These are phyloP conservation scores for Tachysurus vachellii DNA, from an alignment of 2,113 vertebrate species.

Conservation along the genomic window DNA sequence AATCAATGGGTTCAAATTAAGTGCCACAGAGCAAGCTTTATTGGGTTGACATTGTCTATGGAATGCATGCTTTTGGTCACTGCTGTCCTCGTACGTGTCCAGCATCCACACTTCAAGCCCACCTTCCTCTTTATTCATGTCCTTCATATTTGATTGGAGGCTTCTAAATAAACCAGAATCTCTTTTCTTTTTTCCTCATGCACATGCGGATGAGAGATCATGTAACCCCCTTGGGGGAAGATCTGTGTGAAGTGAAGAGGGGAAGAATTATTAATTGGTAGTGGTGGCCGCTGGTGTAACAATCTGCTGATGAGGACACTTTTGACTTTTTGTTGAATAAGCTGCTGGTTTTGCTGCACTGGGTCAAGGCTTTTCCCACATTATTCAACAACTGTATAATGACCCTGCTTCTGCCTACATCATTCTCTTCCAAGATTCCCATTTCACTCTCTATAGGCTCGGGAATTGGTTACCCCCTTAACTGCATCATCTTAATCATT, in stretches of 20 bases:
- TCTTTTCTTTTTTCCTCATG: constrained; percentile 59
- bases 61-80: constrained; percentile 58
- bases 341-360: constrained; percentile 65
- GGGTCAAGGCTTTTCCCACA: constrained; percentile 55
- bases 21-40: constrained; percentile 78
- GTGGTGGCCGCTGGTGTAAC: constrained; percentile 70
- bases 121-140: constrained; percentile 53
- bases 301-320: constrained; percentile 75
- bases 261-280: constrained; percentile 76
- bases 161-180: constrained; percentile 52
- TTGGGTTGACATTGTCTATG: constrained; percentile 80
- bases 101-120: constrained; percentile 28
- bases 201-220: constrained; percentile 54
- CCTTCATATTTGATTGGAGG: constrained; percentile 31
- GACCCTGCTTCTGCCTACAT: constrained; percentile 46
- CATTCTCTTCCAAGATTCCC: constrained; percentile 49
- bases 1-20: constrained; percentile 97
- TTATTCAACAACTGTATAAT: constrained; percentile 52
- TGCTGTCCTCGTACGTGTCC: constrained; percentile 54
- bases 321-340: constrained; percentile 70
- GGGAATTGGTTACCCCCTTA: constrained; percentile 8
- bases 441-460: constrained; percentile 2
- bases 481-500: background rate
- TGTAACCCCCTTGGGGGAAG: constrained; percentile 58
- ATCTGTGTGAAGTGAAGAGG: constrained; percentile 44